phyloP scores from a whole-genome alignment of 2,113 vertebrate species.

The Nymphicus hollandicus region DNA sequence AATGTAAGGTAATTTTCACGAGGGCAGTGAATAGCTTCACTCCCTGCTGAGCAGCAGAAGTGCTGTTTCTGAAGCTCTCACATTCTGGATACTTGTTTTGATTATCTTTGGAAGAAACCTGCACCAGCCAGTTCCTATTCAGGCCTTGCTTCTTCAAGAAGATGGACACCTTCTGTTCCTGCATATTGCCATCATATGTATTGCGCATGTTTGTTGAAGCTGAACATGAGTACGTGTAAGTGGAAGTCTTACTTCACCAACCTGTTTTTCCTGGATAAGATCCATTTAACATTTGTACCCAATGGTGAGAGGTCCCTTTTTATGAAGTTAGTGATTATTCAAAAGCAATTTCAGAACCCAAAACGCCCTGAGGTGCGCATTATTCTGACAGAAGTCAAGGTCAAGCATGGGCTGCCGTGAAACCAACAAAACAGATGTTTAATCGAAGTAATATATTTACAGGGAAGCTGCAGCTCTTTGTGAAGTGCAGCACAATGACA shows the following conservation, averaged over 20 bases:
- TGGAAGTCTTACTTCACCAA: neutral
- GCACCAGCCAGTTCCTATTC: neutral
- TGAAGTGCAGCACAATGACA: neutral
- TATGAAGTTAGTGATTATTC: neutral
- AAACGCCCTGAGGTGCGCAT: neutral
- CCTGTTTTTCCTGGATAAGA: neutral
- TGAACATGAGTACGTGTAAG: neutral
- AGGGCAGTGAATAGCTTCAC: neutral
- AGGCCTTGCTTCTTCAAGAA: neutral
- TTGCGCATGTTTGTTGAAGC: neutral
- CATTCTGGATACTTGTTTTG: neutral
- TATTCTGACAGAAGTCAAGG: conserved; percentile 8
- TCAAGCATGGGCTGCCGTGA: neutral
- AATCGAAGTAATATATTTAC: conserved; percentile 37
- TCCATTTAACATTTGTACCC: neutral
- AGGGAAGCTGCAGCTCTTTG: conserved; percentile 12
- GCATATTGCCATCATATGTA: neutral
- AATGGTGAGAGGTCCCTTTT: neutral
- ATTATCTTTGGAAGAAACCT: neutral
- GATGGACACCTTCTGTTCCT: conserved; percentile 10
- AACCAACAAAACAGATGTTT: conserved; percentile 20
- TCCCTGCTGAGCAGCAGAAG: neutral
- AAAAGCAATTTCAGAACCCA: neutral
- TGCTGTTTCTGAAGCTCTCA: neutral
- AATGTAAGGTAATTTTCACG: neutral